Base-by-base conservation (phyloP, 1,140 invertebrate species). In the Yoshiicerus persimilis region DNA sequence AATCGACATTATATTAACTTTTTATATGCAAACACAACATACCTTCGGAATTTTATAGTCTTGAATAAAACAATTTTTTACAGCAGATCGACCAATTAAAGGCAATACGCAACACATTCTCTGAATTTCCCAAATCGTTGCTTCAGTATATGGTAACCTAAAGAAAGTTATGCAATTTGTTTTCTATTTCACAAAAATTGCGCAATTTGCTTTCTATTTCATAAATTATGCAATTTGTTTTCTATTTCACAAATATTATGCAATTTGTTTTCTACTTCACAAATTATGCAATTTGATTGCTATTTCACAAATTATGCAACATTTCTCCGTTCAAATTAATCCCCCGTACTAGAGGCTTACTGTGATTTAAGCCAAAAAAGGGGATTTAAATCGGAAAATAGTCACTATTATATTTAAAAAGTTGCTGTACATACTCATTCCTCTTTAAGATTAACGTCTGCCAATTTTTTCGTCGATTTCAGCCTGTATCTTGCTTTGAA, bases 121-220 rank as follows among this genome's bases (percentile, higher is more conserved):
- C 64, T 87, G 87, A 20, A 90, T 38, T 64, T 90, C 89, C n/a
- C 16, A 38, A 13, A 87, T 56, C 10, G 85, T 87, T 32, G 89
- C 88, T 88, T 90, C 86, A 8, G 88, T 89, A 30, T 90, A 90
- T 23, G 88, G 89, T 66, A 90, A 56, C 9, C 88, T 89, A n/a
- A 23, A 32, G 36, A 38, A 23, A 66, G 30, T n/a, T 6, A 23
- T 23, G 11, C 3, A 27, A 10, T 47, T 32, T 41, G 56, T 36
- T 34, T 83, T 47, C 20, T 2, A 39, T 75, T 83, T 23, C 13
- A 2, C 5, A 11, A 8, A 39, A 20, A 77, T 4, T 34, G 32
- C 16, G 30, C 20, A 16, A 16, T 9, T 77, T 34, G 30, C 25
- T 8, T 6, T 13, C 2, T 41, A 13, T 6, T 41, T 41, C 10